Conservation (phyloP, 2,113 vertebrate genomes). For the Eptesicus fuscus region DNA sequence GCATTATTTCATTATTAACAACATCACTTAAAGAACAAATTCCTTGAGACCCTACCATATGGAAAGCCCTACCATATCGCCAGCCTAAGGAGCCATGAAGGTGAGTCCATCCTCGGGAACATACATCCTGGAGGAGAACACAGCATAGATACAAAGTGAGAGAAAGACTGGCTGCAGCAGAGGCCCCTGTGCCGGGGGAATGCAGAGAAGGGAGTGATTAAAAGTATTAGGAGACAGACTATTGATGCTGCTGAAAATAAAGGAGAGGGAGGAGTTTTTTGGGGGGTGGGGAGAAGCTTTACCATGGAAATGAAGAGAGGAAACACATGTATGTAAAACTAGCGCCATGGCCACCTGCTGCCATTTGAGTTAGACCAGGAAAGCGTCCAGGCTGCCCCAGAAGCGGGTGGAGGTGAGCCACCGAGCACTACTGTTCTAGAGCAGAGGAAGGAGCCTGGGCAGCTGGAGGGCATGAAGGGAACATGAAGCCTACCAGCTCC, state of each 20-base stretch:
- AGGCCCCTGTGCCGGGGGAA: not conserved
- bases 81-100: not conserved
- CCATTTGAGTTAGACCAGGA: not conserved
- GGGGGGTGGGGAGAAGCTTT: not conserved
- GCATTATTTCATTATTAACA: slow-evolving; percentile 12
- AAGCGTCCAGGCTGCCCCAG: not conserved
- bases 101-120: not conserved
- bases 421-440: no score
- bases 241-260: not conserved
- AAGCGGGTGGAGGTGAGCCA: not conserved
- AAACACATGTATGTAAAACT: not conserved
- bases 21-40: not conserved
- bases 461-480: not conserved
- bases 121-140: not conserved
- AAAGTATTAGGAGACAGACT: not conserved
- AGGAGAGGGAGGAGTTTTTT: not conserved
- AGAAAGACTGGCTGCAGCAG: not conserved
- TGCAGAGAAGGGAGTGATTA: not conserved
- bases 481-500: not conserved
- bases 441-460: not conserved
- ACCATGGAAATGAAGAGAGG: not conserved
- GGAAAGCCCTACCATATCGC: not conserved
- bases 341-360: not conserved
- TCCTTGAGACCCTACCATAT: not conserved
- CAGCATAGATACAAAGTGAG: not conserved